Evolutionary conservation across 2,113 vertebrate species (phyloP), one percentile per base, ranked within the genome.

Genomic region (Genyomyrus donnyi): DNA sequence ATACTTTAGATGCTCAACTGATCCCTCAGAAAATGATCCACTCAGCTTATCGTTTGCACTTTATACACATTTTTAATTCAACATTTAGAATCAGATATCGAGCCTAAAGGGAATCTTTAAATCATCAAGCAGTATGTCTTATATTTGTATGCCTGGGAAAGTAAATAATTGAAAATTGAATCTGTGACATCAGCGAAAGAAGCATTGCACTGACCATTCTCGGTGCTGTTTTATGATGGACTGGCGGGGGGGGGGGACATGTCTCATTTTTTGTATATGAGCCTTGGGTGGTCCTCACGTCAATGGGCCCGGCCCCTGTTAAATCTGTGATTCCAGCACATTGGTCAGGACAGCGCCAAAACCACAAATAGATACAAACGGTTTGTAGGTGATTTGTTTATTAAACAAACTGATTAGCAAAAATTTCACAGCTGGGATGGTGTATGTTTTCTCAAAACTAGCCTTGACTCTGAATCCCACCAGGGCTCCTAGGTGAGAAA

Each of bases 321-420:
- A 95, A 94, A 94, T 94, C 88, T 93, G 92, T 19, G 86, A 91
- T 95, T 94, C 93, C 93, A 95, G 93, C 13, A 35, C 85, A 21
- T n/a, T 49, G 53, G 31, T 31, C 35, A 58, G 52, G 42, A 62
- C 62, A 95, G 94, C 95, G 93, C 93, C 91, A 94, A 93, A 94
- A 93, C 94, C 93, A 95, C 94, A 95, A 95, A 95, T 84, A 89
- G 94, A 93, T 93, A 95, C 93, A 93, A 94, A 95, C 94, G 93
- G 93, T 95, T 94, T 95, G 96, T 95, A 95, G 95, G 94, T 95
- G 95, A 94, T 92, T 94, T 95, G 94, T 95, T 95, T 96, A 92
- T 95, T 95, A 96, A 96, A 96, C 95, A 96, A 94, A 94, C 94
- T 96, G 95, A 96, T 96, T 96, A 93, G 94, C 62, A 74, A 66